These are phyloP conservation scores for Empidonax alnorum DNA, from an alignment of 2,113 vertebrate species.

Conservation along the genomic window DNA sequence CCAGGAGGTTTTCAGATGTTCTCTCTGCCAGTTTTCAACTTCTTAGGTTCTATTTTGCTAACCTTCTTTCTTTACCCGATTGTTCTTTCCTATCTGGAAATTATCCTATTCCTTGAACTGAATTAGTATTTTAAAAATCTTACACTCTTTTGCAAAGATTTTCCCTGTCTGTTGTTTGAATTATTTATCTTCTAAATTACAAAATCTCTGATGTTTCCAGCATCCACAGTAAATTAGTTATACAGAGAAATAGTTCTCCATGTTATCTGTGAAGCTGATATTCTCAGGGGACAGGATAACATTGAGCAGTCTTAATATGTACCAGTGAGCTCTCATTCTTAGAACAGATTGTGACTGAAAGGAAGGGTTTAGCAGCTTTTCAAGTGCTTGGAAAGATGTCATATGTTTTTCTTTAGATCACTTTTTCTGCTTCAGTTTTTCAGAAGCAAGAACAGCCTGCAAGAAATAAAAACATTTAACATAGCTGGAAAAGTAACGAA, in stretches of 20 bases:
- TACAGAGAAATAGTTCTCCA: background rate
- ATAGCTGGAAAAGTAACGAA: background rate
- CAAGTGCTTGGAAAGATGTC: slow-evolving; percentile 24
- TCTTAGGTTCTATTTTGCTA: background rate
- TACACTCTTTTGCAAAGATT: background rate
- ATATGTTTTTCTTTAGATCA: slow-evolving; percentile 31
- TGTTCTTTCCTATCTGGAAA: background rate
- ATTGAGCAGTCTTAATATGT: background rate
- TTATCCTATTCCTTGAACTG: background rate
- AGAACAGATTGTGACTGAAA: slow-evolving; percentile 57
- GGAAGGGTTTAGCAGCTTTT: slow-evolving; percentile 42
- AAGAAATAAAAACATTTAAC: slow-evolving; percentile 16
- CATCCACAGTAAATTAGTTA: background rate
- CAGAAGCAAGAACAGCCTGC: background rate
- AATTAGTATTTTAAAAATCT: background rate
- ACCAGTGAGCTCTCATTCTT: slow-evolving; percentile 17
- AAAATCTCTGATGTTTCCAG: background rate
- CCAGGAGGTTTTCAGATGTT: slow-evolving; percentile 25
- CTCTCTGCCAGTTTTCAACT: background rate
- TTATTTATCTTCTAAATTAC: slow-evolving; percentile 12
- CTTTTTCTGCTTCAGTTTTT: slow-evolving; percentile 3
- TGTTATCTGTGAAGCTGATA: slow-evolving; percentile 47
- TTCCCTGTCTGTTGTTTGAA: background rate
- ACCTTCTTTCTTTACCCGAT: background rate
- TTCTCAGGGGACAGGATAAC: slow-evolving; percentile 36